These are phyloP conservation scores for Cinclus mexicanus DNA, from an alignment of 2,113 vertebrate species.

Conservation along the genomic window DNA sequence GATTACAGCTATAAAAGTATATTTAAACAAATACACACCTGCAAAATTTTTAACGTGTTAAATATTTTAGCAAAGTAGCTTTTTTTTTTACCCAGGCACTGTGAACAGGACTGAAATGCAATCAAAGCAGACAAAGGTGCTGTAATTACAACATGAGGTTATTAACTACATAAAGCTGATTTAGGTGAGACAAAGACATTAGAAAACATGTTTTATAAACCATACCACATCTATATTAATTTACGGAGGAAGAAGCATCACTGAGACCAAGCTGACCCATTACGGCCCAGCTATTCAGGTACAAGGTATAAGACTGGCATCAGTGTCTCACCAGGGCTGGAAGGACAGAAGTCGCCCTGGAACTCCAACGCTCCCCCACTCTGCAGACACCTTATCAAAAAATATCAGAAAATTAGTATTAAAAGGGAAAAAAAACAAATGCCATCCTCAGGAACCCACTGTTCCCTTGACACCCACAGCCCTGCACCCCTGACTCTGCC, in stretches of 20 bases:
- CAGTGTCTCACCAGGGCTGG: neutral
- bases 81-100: neutral
- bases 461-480: fast-evolving
- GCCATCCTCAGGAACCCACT: neutral
- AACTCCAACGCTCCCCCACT: fast-evolving
- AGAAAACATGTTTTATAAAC: neutral
- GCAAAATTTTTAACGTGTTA: neutral
- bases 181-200: neutral
- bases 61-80: neutral
- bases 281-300: fast-evolving
- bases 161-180: neutral
- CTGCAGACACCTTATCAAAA: neutral
- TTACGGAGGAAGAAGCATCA: neutral
- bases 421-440: neutral
- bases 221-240: neutral
- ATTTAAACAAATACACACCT: slow-evolving; percentile 41
- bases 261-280: neutral
- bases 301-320: fast-evolving
- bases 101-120: neutral
- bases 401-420: neutral
- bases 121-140: neutral
- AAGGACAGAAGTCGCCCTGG: neutral
- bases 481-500: too few species aligned
- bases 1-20: neutral
- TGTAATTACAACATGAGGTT: neutral